Evolutionary conservation across 2,113 vertebrate genomes (phyloP).

Genomic region (Pica pica): DNA sequence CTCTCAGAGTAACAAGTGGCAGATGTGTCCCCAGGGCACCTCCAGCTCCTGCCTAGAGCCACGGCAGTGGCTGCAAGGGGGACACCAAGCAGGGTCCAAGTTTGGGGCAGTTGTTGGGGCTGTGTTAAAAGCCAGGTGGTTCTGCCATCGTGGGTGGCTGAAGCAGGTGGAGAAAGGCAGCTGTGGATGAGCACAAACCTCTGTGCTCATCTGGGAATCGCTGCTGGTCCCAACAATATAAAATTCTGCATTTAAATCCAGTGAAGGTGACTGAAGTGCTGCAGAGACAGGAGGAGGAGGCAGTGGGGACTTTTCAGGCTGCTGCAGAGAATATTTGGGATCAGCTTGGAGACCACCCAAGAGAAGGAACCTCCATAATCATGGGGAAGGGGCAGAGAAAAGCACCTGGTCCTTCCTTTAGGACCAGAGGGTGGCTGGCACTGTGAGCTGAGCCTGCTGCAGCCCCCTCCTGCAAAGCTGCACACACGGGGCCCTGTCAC

Average conservation of each 20-base stretch:
- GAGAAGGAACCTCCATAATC: background rate
- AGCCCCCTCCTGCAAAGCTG: background rate
- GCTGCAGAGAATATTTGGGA: background rate
- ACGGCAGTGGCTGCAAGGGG: background rate
- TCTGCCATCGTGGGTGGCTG: rapidly evolving
- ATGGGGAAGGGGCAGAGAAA: background rate
- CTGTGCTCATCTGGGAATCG: background rate
- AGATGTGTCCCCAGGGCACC: background rate
- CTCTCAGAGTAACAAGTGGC: background rate
- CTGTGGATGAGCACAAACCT: background rate
- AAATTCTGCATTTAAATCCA: background rate
- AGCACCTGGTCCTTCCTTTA: rapidly evolving
- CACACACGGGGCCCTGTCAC: rapidly evolving
- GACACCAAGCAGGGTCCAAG: no score
- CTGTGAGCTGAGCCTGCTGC: background rate
- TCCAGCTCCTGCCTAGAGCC: background rate
- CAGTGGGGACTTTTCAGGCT: background rate
- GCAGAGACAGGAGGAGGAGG: background rate
- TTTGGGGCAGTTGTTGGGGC: background rate
- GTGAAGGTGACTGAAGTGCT: background rate
- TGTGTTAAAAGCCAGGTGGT: background rate
- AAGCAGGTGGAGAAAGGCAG: background rate
- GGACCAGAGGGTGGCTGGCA: background rate
- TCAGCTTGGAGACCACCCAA: rapidly evolving
- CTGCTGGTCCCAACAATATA: background rate